Base-by-base conservation (phyloP, 2,888 invertebrate species). In the Serripes groenlandicus region DNA sequence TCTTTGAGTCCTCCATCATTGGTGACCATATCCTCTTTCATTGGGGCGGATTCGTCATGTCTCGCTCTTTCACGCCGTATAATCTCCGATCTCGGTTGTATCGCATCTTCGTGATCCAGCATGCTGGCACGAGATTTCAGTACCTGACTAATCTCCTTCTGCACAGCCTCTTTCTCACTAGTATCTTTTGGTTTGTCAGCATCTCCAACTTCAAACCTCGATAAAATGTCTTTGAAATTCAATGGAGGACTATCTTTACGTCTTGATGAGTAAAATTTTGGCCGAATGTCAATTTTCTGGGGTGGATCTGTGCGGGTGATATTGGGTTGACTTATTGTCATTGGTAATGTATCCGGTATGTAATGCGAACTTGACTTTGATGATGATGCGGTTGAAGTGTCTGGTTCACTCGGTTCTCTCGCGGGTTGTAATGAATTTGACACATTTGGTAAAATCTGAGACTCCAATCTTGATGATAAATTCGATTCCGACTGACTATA, bases 241-340 rank as follows among this genome's bases (percentile, higher is more conserved):
- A 81, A 79, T 15, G 86, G 83, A 1, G 79, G 82, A 21, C 75
- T 75, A 5, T 82, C 85, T 1, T 71, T 73, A 5, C 85, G 52
- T 28, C 78, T 76, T 7, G 78, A 56, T 49, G 64, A 18, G 23
- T 72, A 72, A 54, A 71, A 58, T 60, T 62, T 74, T n/a, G 80
- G 78, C 58, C 74, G 5, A 34, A 84, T 78, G 56, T 84, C 72
- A 42, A 84, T 69, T 60, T 79, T 80, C n/a, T n/a, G n/a, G 30
- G 75, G 62, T 26, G 85, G 85, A 11, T 68, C 23, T 15, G 56
- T 37, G 42, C 73, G 70, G 15, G 69, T 34, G 15, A 83, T 60
- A 58, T 83, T 71, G 18, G 86, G 86, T 28, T 30, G 71, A 32
- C 86, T 85, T 70, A 73, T 78, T 35, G 86, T 81, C 49, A 86